These are phyloP conservation scores for Augochlorella aurata DNA, from an alignment of 2,888 invertebrate genomes.

Conservation along the genomic window DNA sequence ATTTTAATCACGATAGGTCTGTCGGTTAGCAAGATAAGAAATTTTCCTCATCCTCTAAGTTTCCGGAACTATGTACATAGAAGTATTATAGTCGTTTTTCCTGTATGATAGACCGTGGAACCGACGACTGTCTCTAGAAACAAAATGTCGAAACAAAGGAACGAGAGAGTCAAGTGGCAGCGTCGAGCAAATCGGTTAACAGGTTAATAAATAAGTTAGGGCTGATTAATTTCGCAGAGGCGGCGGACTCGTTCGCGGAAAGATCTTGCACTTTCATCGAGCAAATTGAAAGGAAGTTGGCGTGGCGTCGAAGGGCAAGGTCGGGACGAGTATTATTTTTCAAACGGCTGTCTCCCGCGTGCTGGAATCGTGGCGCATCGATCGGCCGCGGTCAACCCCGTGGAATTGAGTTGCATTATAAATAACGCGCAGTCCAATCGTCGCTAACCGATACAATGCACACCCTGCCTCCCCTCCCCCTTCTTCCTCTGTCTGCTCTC, in stretches of 20 bases:
- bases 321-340: slow-evolving; percentile 25
- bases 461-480: not conserved
- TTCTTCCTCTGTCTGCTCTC: too few relatives aligned
- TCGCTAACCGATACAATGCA: slow-evolving; percentile 14
- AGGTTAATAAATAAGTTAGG: slow-evolving; percentile 2
- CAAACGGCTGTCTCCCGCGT: slow-evolving; percentile 28
- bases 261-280: not conserved
- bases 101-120: not conserved
- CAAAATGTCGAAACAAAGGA: not conserved
- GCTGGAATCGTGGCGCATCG: slow-evolving; percentile 66
- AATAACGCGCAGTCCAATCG: slow-evolving; percentile 61
- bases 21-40: too few relatives aligned
- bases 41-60: too few relatives aligned
- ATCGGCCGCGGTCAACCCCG: slow-evolving; percentile 47
- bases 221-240: not conserved
- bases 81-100: too few relatives aligned
- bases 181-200: slow-evolving; percentile 4
- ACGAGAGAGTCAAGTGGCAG: not conserved
- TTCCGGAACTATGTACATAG: too few relatives aligned
- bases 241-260: not conserved
- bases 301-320: slow-evolving; percentile 41
- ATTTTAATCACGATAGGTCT: too few relatives aligned
- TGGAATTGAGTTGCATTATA: slow-evolving; percentile 75
- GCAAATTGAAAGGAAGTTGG: slow-evolving; percentile 18
- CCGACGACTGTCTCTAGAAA: not conserved